Conservation (phyloP, 2,797 vertebrate species). For the Hyperoplus lanceolatus region DNA sequence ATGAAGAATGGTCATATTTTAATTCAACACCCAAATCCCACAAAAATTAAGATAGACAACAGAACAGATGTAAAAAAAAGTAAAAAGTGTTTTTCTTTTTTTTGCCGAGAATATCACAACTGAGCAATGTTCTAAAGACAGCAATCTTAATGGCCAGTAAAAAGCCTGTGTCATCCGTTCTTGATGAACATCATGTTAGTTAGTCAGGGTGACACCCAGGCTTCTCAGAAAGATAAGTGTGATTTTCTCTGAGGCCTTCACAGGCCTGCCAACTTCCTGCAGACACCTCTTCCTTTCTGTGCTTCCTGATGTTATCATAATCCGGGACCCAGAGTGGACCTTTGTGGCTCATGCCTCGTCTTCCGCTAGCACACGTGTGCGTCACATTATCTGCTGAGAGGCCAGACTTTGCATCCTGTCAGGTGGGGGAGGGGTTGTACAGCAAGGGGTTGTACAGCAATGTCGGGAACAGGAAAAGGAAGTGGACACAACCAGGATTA, state of each 20-base stretch:
- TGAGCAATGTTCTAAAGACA: conserved; percentile 13
- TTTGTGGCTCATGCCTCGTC: conserved; percentile 93
- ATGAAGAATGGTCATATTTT: conserved; percentile 29
- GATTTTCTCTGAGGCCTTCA: conserved; percentile 78
- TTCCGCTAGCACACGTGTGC: conserved; percentile 90
- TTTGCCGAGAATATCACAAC: not conserved
- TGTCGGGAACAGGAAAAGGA: conserved; percentile 94
- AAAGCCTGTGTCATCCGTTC: conserved; percentile 51
- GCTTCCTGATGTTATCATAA: conserved; percentile 95
- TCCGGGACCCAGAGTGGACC: conserved; percentile 87
- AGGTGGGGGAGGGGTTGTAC: conserved; percentile 76
- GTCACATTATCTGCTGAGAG: conserved; percentile 98
- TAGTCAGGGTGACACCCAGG: conserved; percentile 64
- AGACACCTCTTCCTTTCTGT: conserved; percentile 84
- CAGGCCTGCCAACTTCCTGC: conserved; percentile 87
- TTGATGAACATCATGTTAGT: conserved; percentile 48
- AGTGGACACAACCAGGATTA: conserved; percentile 88
- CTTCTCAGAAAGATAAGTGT: conserved; percentile 78
- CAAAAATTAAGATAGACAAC: not conserved
- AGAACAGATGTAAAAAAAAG: not conserved
- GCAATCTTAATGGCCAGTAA: conserved; percentile 43
- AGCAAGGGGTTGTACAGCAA: conserved; percentile 70
- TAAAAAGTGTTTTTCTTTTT: not conserved
- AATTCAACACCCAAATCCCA: conserved; percentile 1
- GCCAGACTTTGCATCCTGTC: conserved; percentile 91